Evolutionary conservation across 2,113 vertebrate genomes (phyloP), one percentile per base, ranked within the genome.

Genomic region (Thalassarche chlororhynchos): DNA sequence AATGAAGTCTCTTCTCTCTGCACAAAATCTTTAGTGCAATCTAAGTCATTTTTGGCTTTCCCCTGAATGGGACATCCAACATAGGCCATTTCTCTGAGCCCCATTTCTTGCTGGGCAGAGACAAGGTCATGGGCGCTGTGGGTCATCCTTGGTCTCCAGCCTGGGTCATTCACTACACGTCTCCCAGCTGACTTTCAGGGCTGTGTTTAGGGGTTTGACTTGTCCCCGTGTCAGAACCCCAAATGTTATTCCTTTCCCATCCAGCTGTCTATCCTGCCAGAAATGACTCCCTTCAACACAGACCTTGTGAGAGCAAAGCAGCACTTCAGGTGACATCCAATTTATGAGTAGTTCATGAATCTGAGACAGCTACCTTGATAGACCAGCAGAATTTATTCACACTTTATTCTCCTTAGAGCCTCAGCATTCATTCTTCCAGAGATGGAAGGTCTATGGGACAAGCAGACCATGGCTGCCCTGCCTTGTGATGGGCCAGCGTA

Each of bases 41-140:
- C 32, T 2, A 52, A 78, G 32, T 61, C 17, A 44, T 44, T 68
- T 47, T 47, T 44, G 12, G 38, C 74, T 60, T 60, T 51, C 19
- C 18, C 46, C 20, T 0, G 1, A 17, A 78, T 0, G 1, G 26
- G 55, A 26, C 21, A 69, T 31, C 8, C 31, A 60, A 19, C 44
- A 26, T 3, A 14, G 17, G 64, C 54, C 17, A 8, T 77, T 42
- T 16, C 20, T 60, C 36, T 5, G 14, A 52, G 52, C 16, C 29
- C 25, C 54, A 19, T 42, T 77, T 42, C 44, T 77, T 3, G 10
- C 52, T 42, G 52, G n/a, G 31, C 31, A 77, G 54, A 42, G 18
- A 46, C 18, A 46, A 71, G 28, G 38, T 28, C 47, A n/a, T 0
- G 2, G 14, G 28, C 1, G 2, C 65, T 70, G 26, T 70, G 47